A percentile compares a stretch with the other conserved stretches of the same genome.
Evolutionary conservation across 2,888 invertebrate species (phyloP).

Genomic region (Minunthozetes semirufus): DNA sequence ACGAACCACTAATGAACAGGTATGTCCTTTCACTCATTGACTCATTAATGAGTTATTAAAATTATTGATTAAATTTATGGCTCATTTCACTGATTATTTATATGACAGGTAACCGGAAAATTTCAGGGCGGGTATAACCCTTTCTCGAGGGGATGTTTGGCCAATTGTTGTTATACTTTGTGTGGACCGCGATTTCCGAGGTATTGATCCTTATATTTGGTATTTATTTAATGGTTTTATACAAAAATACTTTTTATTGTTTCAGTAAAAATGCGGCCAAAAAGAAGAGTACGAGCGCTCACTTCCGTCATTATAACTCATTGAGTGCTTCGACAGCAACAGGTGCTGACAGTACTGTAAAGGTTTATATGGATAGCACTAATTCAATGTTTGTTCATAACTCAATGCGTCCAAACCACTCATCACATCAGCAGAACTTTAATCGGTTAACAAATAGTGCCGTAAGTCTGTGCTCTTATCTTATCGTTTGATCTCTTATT

Average conservation of each 20-base stretch:
- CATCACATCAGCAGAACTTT: conserved; percentile 4
- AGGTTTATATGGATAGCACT: conserved; percentile 48
- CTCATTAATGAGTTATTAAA: no score
- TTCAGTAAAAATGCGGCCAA: conserved; percentile 29
- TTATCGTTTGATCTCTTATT: not conserved
- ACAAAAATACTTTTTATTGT: not conserved
- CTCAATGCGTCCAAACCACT: conserved; percentile 11
- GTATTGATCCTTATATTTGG: conserved; percentile 52
- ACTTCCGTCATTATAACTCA: conserved; percentile 13
- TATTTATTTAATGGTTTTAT: not conserved
- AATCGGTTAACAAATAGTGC: conserved; percentile 1
- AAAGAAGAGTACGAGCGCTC: conserved; percentile 31
- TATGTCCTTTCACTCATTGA: no score
- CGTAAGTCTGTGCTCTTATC: not conserved
- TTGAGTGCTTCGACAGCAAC: conserved; percentile 39
- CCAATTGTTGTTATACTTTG: conserved; percentile 88
- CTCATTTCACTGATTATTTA: not conserved
- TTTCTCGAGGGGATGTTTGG: conserved; percentile 88
- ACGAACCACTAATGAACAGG: conserved; percentile 97
- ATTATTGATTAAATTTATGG: conserved; percentile 22
- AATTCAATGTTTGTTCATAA: conserved; percentile 33
- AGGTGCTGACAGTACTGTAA: conserved; percentile 48
- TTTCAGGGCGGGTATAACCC: conserved; percentile 98
- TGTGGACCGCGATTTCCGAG: conserved; percentile 97
- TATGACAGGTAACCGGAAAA: conserved; percentile 80